phyloP scores from a whole-genome alignment of 2,797 vertebrate genomes.

The Lagorchestes hirsutus region DNA sequence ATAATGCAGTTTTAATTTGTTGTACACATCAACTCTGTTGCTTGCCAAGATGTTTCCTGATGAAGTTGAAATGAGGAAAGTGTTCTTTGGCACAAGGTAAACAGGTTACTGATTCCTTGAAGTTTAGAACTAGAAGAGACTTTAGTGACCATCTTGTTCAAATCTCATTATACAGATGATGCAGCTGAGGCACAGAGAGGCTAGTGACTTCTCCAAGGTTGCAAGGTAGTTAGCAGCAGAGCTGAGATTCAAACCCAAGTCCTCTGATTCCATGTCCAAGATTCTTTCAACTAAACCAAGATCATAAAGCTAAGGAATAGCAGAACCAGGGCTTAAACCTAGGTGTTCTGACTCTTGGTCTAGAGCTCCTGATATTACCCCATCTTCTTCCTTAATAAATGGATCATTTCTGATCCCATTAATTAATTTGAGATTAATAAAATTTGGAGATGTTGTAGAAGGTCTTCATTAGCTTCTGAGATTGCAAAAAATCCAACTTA shows the following conservation, averaged over 20 bases:
- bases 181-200: neutral
- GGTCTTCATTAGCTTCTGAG: neutral
- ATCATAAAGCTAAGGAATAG: neutral
- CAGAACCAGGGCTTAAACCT: neutral
- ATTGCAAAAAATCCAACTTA: neutral
- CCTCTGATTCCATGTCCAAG: neutral
- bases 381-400: neutral
- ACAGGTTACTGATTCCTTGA: neutral
- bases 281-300: neutral
- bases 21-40: neutral
- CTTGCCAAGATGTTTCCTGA: neutral
- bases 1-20: neutral
- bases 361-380: neutral
- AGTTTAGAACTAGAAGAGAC: neutral
- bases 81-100: neutral
- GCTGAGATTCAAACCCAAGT: neutral
- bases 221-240: neutral
- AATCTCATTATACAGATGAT: neutral
- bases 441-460: neutral
- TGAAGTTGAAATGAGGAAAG: neutral
- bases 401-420: neutral
- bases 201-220: neutral
- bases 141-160: neutral
- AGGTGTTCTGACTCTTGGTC: neutral
- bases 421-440: neutral